Percentiles rank a stretch among this genome's conserved stretches.
Conservation (phyloP, 1,140 invertebrate species). For the Muscidifurax raptorellus region DNA sequence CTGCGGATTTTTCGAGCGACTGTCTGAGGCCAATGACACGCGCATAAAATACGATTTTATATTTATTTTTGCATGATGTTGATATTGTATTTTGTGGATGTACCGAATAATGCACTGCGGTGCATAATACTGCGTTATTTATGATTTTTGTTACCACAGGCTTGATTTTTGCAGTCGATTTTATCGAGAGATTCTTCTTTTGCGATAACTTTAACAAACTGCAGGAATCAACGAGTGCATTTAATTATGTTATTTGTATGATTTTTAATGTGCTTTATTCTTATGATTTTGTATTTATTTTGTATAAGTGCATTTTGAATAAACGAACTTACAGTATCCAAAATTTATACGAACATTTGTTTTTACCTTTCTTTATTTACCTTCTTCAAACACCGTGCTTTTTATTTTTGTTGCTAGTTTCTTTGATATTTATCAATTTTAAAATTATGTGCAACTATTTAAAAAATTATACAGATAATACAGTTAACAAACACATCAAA, state of each 20-base stretch:
- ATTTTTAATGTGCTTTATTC: conserved; percentile 30
- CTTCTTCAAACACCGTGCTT: not conserved
- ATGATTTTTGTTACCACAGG: not conserved
- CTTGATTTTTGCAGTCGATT: conserved; percentile 21
- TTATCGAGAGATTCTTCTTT: not conserved
- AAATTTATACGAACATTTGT: conserved; percentile 17
- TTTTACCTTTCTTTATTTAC: conserved; percentile 31
- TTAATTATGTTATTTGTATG: conserved; percentile 38
- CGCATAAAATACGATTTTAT: conserved; percentile 25
- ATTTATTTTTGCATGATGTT: not conserved
- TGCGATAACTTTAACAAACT: not conserved
- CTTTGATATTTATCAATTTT: too few species aligned
- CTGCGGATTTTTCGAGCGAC: conserved; percentile 44
- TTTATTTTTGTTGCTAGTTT: too few species aligned
- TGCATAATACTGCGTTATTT: not conserved
- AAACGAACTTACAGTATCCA: conserved; percentile 12
- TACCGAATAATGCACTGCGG: not conserved
- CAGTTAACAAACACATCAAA: not conserved
- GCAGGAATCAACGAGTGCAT: not conserved
- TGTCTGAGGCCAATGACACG: conserved; percentile 33
- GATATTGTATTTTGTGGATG: not conserved
- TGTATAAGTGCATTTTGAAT: conserved; percentile 25
- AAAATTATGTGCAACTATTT: not conserved
- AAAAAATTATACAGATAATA: not conserved
- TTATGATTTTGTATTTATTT: conserved; percentile 39